These are phyloP conservation scores for Dione vanillae DNA, from an alignment of 2,888 invertebrate genomes.

Conservation along the genomic window DNA sequence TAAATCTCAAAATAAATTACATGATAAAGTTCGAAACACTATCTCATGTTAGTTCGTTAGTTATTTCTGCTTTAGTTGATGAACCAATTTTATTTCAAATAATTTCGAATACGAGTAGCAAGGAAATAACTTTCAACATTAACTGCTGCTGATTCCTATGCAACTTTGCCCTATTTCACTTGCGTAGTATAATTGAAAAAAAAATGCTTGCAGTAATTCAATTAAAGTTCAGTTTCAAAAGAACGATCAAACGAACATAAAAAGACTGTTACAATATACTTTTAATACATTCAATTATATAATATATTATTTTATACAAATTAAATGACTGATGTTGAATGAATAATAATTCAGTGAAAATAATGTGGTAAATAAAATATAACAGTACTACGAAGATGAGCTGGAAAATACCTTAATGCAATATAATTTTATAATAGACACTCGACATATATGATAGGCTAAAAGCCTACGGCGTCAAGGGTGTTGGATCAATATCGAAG, in stretches of 20 bases:
- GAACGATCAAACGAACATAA: background rate
- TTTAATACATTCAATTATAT: background rate
- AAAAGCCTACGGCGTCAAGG: too few relatives aligned
- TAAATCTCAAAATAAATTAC: background rate
- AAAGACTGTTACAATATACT: background rate
- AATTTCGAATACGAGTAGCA: constrained; percentile 19
- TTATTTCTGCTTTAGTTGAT: constrained; percentile 27
- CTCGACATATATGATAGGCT: too few relatives aligned
- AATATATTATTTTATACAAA: too few relatives aligned
- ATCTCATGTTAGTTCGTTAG: constrained; percentile 20
- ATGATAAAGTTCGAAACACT: constrained; percentile 24
- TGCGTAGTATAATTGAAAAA: background rate
- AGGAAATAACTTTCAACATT: constrained; percentile 31
- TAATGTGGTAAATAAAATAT: too few relatives aligned
- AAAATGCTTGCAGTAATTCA: background rate
- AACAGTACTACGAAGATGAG: too few relatives aligned
- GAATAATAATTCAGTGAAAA: too few relatives aligned
- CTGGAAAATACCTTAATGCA: too few relatives aligned
- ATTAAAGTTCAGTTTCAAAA: background rate
- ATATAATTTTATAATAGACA: too few relatives aligned
- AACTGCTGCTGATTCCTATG: constrained; percentile 31
- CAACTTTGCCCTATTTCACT: constrained; percentile 46
- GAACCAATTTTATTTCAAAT: constrained; percentile 29
- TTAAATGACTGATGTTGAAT: too few relatives aligned
- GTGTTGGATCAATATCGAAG: too few relatives aligned